Evolutionary conservation across 2,888 invertebrate species (phyloP), one percentile per base, ranked within the genome.

Genomic region (Elysia crispata): DNA sequence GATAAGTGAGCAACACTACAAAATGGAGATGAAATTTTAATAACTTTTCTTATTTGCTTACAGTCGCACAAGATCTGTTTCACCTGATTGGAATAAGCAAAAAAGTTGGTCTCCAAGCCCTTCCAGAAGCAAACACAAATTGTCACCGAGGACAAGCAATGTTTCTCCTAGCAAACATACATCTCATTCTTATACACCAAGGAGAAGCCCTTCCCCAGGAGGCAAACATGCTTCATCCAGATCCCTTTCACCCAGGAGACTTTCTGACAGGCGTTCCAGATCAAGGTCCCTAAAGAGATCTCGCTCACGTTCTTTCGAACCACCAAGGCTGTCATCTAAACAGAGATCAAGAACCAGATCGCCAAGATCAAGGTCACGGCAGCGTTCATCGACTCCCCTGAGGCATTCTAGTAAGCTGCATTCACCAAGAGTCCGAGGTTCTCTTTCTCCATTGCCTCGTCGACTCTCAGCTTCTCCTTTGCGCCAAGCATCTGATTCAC

Each of bases 11-110:
- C 41, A 41, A 41, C n/a, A n/a, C n/a, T n/a, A n/a, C n/a, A n/a
- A n/a, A n/a, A n/a, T n/a, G n/a, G 13, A 25, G 80, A 54, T 50
- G 28, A 28, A 18, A 49, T 23, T 15, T 72, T 77, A 31, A 69
- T n/a, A 57, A 11, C 50, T 50, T 8, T 6, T 28, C 67, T 13
- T 69, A 75, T 79, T 30, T 8, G 31, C 66, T 57, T 30, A 33
- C 76, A 80, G 80, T 50, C 74, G 74, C 60, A 30, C 76, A 18
- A 80, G 76, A 23, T 80, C 80, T 25, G 76, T 69, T n/a, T 76
- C 80, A 1, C 28, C 60, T n/a, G 69, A 75, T 25, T 76, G 76
- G 76, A 57, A 54, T 28, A 80, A 64, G 30, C 67, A 66, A 25
- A 49, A 28, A 54, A 79, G 75, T 62, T n/a, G 80, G 28, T 60